Conservation (phyloP, 2,797 vertebrate genomes). For the Enteromius mattozi region DNA sequence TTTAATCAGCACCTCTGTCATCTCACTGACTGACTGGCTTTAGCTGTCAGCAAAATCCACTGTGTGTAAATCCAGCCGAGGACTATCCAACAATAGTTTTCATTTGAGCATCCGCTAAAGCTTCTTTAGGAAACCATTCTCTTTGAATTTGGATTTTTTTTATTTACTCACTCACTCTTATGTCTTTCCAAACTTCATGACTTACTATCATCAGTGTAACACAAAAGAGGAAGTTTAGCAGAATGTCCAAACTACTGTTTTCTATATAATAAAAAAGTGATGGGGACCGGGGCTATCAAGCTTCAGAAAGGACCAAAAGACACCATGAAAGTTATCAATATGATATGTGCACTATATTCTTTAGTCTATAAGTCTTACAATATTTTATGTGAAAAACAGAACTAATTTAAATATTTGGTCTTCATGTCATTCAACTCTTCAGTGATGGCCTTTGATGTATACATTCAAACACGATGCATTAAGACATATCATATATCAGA, state of each 20-base stretch:
- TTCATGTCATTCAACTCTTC: background rate
- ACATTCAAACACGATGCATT: background rate
- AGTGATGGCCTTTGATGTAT: background rate
- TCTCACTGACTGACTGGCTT: conserved; percentile 26
- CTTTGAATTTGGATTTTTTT: background rate
- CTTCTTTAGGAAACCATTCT: background rate
- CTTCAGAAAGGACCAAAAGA: background rate
- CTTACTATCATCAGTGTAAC: too few species aligned
- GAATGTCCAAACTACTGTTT: background rate
- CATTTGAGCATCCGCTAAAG: background rate
- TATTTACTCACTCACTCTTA: background rate
- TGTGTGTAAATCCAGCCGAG: conserved; percentile 10
- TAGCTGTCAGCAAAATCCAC: conserved; percentile 14
- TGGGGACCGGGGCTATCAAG: background rate
- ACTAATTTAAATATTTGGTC: background rate
- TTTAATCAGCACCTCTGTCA: conserved; percentile 29
- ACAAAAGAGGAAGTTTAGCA: background rate
- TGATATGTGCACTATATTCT: background rate
- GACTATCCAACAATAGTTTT: conserved; percentile 16
- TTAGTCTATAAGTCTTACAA: background rate
- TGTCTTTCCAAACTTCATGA: background rate
- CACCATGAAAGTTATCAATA: background rate
- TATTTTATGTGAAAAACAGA: background rate
- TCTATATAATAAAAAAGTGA: background rate
- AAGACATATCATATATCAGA: background rate